Evolutionary conservation across 2,888 invertebrate genomes (phyloP).

Genomic region (Euplagia quadripunctaria): DNA sequence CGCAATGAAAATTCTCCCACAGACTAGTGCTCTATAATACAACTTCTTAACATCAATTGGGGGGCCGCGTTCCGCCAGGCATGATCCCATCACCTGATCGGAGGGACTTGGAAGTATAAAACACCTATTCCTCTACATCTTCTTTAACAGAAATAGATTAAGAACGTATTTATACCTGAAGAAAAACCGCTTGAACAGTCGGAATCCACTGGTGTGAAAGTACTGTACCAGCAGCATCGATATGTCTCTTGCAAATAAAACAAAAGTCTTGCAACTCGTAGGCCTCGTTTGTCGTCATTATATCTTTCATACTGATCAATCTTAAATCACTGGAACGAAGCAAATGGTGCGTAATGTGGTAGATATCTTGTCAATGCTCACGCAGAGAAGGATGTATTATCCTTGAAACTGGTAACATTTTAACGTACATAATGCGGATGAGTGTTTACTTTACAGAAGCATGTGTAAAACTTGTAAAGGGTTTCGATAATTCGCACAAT

Average conservation of each 20-base stretch:
- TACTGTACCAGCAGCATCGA: constrained; percentile 90
- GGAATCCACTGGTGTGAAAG: constrained; percentile 89
- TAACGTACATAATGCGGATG: background rate
- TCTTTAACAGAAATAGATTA: background rate
- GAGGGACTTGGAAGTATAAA: too few relatives aligned
- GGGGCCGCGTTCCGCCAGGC: too few relatives aligned
- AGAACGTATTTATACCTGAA: constrained; percentile 74
- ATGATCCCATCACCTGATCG: too few relatives aligned
- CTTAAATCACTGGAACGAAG: constrained; percentile 85
- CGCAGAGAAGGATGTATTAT: background rate
- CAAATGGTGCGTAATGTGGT: background rate
- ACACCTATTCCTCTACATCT: background rate
- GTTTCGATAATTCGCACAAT: background rate
- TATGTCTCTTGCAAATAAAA: constrained; percentile 80
- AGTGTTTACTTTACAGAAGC: background rate
- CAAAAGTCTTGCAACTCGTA: constrained; percentile 91
- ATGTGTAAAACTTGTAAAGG: background rate
- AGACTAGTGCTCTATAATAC: background rate
- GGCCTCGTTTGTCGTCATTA: constrained; percentile 88
- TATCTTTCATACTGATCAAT: constrained; percentile 87
- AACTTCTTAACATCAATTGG: background rate
- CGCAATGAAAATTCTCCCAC: background rate
- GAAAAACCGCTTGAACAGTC: constrained; percentile 88
- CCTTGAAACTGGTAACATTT: background rate
- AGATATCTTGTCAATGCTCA: background rate